Conservation (phyloP, 2,797 vertebrate genomes). For the Amblyopsis hoosieri region DNA sequence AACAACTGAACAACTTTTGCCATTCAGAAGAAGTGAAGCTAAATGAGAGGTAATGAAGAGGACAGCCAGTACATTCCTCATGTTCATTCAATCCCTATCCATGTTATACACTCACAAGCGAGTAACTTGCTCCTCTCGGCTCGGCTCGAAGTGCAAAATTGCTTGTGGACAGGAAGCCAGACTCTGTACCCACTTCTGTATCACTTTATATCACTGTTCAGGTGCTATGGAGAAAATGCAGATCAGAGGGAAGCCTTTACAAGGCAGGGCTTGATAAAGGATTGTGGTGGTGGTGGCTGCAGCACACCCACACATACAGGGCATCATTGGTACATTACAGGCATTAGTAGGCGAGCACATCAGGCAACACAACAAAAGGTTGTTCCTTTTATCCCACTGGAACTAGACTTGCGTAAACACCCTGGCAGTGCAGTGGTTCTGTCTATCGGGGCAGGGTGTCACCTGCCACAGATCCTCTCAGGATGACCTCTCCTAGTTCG, state of each 20-base stretch:
- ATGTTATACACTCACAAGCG: background rate
- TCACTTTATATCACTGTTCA: slow-evolving; percentile 18
- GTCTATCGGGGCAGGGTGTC: slow-evolving; percentile 46
- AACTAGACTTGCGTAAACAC: slow-evolving; percentile 45
- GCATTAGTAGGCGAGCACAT: slow-evolving; percentile 51
- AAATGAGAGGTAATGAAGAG: background rate
- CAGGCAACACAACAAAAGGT: slow-evolving; percentile 44
- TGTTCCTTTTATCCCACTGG: slow-evolving; percentile 18
- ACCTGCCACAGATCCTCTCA: slow-evolving; percentile 9
- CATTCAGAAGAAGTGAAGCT: slow-evolving; percentile 12
- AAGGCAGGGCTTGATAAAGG: slow-evolving; percentile 29
- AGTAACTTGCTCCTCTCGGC: background rate
- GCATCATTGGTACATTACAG: slow-evolving; percentile 49
- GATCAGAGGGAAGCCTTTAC: slow-evolving; percentile 1
- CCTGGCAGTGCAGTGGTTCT: slow-evolving; percentile 39
- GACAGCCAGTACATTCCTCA: background rate
- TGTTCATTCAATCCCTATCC: slow-evolving; percentile 28
- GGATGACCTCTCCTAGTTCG: too few species aligned
- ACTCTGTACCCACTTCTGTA: slow-evolving; percentile 1
- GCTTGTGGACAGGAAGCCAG: slow-evolving; percentile 1
- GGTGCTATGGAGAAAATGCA: slow-evolving; percentile 5
- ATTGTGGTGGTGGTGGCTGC: slow-evolving; percentile 16
- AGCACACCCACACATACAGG: slow-evolving; percentile 24
- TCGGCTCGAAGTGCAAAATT: slow-evolving; percentile 8
- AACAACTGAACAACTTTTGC: slow-evolving; percentile 2